A percentile compares a stretch with the other conserved stretches of the same genome.
Evolutionary conservation across 2,113 vertebrate species (phyloP).

Genomic region (Hemiprocne comata): DNA sequence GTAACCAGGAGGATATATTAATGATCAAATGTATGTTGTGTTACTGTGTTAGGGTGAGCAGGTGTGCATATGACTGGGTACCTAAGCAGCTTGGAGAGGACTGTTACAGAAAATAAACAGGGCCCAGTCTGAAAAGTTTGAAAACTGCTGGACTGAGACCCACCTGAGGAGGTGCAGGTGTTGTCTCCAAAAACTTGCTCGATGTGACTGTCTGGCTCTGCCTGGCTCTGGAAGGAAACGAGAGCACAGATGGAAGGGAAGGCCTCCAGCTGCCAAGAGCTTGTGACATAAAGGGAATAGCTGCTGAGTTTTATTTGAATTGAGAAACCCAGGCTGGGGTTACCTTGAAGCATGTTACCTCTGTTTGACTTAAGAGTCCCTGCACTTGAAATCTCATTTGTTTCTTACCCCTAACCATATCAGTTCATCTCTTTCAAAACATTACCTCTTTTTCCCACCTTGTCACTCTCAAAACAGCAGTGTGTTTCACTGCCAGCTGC

Average conservation of each 20-base stretch:
- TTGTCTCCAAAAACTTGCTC: neutral
- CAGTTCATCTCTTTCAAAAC: neutral
- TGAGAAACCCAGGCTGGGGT: neutral
- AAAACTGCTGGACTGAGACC: neutral
- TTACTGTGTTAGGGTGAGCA: rapidly evolving
- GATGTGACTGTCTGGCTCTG: neutral
- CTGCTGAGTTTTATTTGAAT: neutral
- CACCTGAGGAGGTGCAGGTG: neutral
- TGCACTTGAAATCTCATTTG: neutral
- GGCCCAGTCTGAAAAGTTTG: neutral
- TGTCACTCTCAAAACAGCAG: rapidly evolving
- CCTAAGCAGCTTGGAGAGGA: neutral
- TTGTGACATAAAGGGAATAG: neutral
- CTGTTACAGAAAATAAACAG: neutral
- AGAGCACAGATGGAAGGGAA: neutral
- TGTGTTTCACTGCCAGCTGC: neutral
- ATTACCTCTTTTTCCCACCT: neutral
- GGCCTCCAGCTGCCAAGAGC: neutral
- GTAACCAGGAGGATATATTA: neutral
- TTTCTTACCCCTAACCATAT: neutral
- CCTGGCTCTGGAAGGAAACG: neutral
- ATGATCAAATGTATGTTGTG: rapidly evolving
- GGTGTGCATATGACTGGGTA: rapidly evolving
- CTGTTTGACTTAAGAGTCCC: neutral
- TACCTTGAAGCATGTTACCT: neutral